These are phyloP conservation scores for Lacerta agilis DNA, from an alignment of 2,797 vertebrate genomes.

Conservation along the genomic window DNA sequence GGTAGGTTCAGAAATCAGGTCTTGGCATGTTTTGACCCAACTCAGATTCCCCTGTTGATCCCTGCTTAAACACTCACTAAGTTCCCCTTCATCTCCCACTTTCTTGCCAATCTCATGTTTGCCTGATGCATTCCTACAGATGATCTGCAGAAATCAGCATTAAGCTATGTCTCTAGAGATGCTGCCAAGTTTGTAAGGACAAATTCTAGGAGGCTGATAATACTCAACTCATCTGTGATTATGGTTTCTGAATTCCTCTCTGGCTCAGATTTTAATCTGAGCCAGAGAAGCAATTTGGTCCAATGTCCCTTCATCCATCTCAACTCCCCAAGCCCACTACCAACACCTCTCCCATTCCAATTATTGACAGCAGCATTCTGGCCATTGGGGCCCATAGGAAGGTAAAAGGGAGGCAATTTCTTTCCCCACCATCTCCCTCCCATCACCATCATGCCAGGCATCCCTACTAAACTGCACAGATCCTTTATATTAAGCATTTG, in stretches of 20 bases:
- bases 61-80: background rate
- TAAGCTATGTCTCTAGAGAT: background rate
- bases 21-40: background rate
- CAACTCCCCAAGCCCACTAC: background rate
- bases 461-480: background rate
- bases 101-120: background rate
- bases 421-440: background rate
- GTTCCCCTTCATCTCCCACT: background rate
- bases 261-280: background rate
- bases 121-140: too few relatives aligned
- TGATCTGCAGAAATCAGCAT: background rate
- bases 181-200: background rate
- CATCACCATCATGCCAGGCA: background rate
- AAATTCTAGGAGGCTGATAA: background rate
- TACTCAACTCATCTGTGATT: background rate
- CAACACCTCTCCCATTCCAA: background rate
- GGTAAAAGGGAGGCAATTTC: background rate
- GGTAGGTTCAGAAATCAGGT: background rate
- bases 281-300: background rate
- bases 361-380: background rate
- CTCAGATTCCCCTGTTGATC: background rate
- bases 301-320: background rate
- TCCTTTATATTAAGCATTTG: background rate
- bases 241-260: background rate
- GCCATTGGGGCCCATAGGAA: background rate